A percentile compares a stretch with the other conserved stretches of the same genome.
These are phyloP conservation scores for Drosophila takahashii DNA, from an alignment of 1,140 invertebrate species.

Conservation along the genomic window DNA sequence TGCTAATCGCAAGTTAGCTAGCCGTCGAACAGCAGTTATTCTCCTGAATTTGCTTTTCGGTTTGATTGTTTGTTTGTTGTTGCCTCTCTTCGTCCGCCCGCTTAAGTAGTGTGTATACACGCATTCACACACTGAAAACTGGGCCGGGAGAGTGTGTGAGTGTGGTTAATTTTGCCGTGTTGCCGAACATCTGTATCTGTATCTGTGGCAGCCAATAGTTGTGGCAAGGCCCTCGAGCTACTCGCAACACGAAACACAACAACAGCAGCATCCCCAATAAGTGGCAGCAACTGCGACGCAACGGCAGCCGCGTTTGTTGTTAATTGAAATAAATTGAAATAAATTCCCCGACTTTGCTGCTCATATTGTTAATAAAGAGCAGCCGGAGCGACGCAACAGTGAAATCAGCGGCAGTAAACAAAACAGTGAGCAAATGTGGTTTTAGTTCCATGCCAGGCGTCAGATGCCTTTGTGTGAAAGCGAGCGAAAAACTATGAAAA, in stretches of 20 bases:
- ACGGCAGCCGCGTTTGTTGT: constrained; percentile 52
- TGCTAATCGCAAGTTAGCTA: constrained; percentile 4
- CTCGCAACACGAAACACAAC: constrained; percentile 54
- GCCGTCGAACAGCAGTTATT: constrained; percentile 4
- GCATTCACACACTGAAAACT: constrained; percentile 16
- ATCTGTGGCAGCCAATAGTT: constrained; percentile 67
- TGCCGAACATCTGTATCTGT: constrained; percentile 54
- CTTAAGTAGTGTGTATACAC: constrained; percentile 45
- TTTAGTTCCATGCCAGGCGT: constrained; percentile 15
- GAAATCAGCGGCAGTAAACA: constrained; percentile 42
- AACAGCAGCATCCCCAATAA: constrained; percentile 57
- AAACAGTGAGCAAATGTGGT: constrained; percentile 42
- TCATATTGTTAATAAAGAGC: constrained; percentile 77
- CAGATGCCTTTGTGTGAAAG: constrained; percentile 4
- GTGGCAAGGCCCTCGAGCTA: constrained; percentile 69
- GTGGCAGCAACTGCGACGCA: constrained; percentile 57
- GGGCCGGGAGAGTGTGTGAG: constrained; percentile 51
- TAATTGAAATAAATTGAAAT: constrained; percentile 84
- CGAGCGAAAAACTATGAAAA: neutral
- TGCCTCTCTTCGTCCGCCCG: constrained; percentile 59
- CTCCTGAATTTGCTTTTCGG: constrained; percentile 21
- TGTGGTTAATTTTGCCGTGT: constrained; percentile 69
- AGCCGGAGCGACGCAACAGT: constrained; percentile 14
- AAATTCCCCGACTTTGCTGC: constrained; percentile 75
- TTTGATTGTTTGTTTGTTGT: constrained; percentile 9